Conservation (phyloP, 2,888 invertebrate species). For the Aspidiotus destructor region DNA sequence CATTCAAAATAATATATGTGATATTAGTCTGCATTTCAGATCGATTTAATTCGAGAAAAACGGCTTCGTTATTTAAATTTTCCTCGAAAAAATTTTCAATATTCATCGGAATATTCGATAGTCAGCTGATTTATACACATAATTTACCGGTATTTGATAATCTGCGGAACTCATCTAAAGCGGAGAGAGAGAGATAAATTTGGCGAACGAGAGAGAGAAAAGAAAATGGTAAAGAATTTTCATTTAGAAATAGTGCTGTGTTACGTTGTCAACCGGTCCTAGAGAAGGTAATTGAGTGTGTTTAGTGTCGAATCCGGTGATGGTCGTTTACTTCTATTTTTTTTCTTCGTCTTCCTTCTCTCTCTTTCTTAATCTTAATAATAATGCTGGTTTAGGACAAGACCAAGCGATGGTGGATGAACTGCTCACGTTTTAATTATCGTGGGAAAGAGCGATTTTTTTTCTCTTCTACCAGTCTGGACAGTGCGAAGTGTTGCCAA, state of each 20-base stretch:
- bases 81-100: neutral
- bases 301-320: slow-evolving; percentile 26
- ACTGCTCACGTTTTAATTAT: slow-evolving; percentile 18
- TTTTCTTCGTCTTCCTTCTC: no score
- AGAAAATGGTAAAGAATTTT: no score
- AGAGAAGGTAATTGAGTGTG: slow-evolving; percentile 26
- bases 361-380: slow-evolving; percentile 16
- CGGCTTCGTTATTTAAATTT: neutral
- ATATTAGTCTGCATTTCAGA: neutral
- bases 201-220: no score
- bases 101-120: neutral
- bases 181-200: no score
- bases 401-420: neutral
- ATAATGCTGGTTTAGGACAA: slow-evolving; percentile 21
- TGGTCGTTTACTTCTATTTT: slow-evolving; percentile 24
- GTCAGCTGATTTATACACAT: no score
- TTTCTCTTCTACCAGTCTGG: neutral
- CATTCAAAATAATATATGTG: neutral
- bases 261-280: slow-evolving; percentile 27
- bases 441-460: slow-evolving; percentile 20
- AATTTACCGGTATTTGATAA: no score
- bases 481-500: slow-evolving; percentile 9
- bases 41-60: slow-evolving; percentile 1
- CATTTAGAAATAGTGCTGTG: neutral
- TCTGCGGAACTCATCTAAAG: no score